Percentiles rank a stretch among this genome's conserved stretches.
Evolutionary conservation across 2,888 invertebrate genomes (phyloP).

Genomic region (Corbicula japonica): DNA sequence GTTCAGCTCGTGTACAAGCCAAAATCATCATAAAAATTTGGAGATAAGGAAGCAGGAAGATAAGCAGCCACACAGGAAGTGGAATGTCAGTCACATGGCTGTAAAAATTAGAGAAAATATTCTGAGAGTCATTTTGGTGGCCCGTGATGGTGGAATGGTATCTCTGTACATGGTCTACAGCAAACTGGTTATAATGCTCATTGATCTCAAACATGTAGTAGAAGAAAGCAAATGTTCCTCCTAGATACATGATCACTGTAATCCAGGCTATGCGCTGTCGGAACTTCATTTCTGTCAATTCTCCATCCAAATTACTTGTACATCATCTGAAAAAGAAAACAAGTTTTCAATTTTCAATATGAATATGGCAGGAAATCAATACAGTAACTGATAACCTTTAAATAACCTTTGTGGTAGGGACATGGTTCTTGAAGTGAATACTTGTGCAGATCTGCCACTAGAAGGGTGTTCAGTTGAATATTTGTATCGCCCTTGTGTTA

Average conservation of each 20-base stretch:
- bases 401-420: too few relatives aligned
- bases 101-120: constrained; percentile 60
- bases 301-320: too few relatives aligned
- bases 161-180: constrained; percentile 81
- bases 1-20: constrained; percentile 83
- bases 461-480: too few relatives aligned
- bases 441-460: too few relatives aligned
- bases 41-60: constrained; percentile 80
- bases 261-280: constrained; percentile 84
- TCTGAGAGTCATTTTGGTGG: constrained; percentile 34
- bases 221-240: constrained; percentile 77
- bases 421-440: too few relatives aligned
- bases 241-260: constrained; percentile 76
- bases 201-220: constrained; percentile 85
- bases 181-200: constrained; percentile 80
- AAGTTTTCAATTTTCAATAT: too few relatives aligned
- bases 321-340: too few relatives aligned
- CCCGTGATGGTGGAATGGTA: constrained; percentile 65
- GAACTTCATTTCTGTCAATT: constrained; percentile 85
- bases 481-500: too few relatives aligned
- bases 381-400: too few relatives aligned
- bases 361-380: too few relatives aligned
- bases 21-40: constrained; percentile 81
- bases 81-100: constrained; percentile 82
- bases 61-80: constrained; percentile 76